phyloP scores from a whole-genome alignment of 2,113 vertebrate species.

The Lophura nycthemera region DNA sequence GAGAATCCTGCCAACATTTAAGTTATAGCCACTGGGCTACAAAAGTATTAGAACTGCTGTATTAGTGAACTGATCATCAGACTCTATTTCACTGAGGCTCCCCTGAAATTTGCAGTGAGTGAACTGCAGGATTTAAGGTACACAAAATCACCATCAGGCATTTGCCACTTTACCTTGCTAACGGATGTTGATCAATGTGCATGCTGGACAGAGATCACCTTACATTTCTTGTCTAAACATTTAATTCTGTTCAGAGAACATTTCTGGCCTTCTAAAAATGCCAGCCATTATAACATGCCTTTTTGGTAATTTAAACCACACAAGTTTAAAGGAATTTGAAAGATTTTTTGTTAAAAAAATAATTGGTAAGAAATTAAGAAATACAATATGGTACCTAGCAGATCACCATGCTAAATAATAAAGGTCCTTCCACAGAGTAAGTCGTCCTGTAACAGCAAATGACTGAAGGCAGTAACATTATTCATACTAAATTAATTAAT shows the following conservation, averaged over 20 bases:
- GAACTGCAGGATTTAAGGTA: not conserved
- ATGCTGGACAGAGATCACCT: not conserved
- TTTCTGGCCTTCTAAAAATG: not conserved
- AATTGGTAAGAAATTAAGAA: not conserved
- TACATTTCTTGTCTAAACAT: not conserved
- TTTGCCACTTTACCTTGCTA: not conserved
- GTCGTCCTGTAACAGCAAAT: not conserved
- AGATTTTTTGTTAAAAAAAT: not conserved
- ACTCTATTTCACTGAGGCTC: not conserved
- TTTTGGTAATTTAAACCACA: not conserved
- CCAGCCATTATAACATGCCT: not conserved
- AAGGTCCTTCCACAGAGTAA: not conserved
- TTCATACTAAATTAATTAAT: not conserved
- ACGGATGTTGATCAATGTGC: not conserved
- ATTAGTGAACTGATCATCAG: not conserved
- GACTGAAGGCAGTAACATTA: not conserved
- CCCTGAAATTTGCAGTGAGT: not conserved
- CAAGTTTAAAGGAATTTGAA: not conserved
- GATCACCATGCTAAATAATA: not conserved
- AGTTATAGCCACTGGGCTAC: not conserved
- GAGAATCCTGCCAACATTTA: not conserved
- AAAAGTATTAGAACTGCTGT: rapidly evolving
- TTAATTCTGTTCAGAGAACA: not conserved
- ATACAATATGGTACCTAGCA: not conserved
- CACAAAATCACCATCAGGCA: not conserved